Evolutionary conservation across 2,797 vertebrate genomes (phyloP).

Genomic region (Parambassis ranga): DNA sequence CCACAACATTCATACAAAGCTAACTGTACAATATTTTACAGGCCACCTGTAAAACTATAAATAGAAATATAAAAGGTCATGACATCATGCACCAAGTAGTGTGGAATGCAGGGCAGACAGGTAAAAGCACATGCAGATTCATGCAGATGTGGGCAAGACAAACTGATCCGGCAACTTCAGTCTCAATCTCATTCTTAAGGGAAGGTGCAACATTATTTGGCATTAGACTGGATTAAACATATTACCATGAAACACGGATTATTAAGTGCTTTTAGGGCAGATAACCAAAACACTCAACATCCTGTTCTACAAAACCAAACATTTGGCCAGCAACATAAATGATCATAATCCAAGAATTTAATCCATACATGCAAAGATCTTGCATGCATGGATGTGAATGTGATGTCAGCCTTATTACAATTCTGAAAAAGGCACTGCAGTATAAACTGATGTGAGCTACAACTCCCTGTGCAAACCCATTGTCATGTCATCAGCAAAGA

Average conservation of each 20-base stretch:
- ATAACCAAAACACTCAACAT: background rate
- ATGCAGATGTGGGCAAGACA: slow-evolving; percentile 5
- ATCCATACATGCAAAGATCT: slow-evolving; percentile 22
- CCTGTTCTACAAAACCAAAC: background rate
- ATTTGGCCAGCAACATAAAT: background rate
- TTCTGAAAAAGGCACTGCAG: slow-evolving; percentile 74
- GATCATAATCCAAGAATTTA: slow-evolving; percentile 3
- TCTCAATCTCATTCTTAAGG: background rate
- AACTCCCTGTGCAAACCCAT: slow-evolving; percentile 18
- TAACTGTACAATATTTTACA: slow-evolving; percentile 58
- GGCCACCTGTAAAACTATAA: slow-evolving; percentile 50
- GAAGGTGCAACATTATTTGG: slow-evolving; percentile 52
- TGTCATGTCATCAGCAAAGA: slow-evolving; percentile 12
- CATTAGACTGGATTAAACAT: slow-evolving; percentile 20
- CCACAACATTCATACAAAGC: slow-evolving; percentile 66
- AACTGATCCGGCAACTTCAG: slow-evolving; percentile 2
- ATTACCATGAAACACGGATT: background rate
- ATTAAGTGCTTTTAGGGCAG: background rate
- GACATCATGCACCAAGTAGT: slow-evolving; percentile 52
- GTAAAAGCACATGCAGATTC: slow-evolving; percentile 18
- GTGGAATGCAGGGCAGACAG: slow-evolving; percentile 26
- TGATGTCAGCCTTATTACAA: slow-evolving; percentile 16
- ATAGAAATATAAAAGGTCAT: slow-evolving; percentile 15
- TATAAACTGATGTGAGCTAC: slow-evolving; percentile 38
- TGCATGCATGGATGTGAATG: slow-evolving; percentile 24